phyloP scores from a whole-genome alignment of 2,113 vertebrate genomes.

The Rhea americana region DNA sequence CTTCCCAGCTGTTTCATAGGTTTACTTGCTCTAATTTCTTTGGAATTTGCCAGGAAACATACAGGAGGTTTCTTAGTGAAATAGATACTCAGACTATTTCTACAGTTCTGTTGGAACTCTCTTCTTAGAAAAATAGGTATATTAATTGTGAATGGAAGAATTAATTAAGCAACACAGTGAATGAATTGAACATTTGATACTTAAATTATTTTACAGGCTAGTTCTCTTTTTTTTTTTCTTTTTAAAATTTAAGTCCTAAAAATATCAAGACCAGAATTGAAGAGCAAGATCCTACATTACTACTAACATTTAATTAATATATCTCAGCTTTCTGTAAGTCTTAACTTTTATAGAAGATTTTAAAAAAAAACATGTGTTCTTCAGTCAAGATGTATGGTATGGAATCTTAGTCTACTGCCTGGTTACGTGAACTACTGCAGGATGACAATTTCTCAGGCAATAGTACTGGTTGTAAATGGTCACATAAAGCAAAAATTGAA shows the following conservation, averaged over 20 bases:
- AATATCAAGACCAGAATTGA: neutral
- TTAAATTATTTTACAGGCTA: neutral
- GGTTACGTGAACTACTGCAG: neutral
- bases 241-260: neutral
- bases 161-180: neutral
- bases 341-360: neutral
- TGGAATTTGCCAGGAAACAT: neutral
- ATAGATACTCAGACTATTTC: neutral
- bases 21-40: neutral
- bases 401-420: neutral
- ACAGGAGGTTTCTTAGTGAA: neutral
- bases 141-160: neutral
- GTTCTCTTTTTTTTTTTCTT: neutral
- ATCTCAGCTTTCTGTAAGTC: neutral
- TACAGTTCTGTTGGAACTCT: neutral
- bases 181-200: neutral
- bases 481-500: conserved; percentile 68
- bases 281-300: neutral
- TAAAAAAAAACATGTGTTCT: neutral
- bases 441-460: conserved; percentile 52
- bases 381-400: neutral
- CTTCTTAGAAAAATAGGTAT: neutral
- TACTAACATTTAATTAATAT: neutral
- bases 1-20: neutral
- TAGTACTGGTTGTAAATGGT: conserved; percentile 51